Evolutionary conservation across 2,113 vertebrate genomes (phyloP), one percentile per base, ranked within the genome.

Genomic region (Microcebus tavaratra): DNA sequence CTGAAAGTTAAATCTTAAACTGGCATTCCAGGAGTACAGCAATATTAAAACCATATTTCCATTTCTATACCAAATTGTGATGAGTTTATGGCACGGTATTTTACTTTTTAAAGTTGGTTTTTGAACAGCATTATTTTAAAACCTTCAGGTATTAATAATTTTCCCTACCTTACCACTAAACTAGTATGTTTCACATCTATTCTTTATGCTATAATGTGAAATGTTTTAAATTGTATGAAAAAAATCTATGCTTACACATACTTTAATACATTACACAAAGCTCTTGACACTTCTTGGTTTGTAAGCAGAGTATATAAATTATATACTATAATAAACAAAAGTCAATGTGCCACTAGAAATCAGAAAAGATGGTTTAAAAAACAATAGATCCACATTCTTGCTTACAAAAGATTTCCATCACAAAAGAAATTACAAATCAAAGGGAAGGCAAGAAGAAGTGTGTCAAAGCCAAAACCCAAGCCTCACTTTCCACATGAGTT

Each of bases 1-100:
- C n/a, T 59, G 5, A 88, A 93, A 91, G 15, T 88, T 91, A 94
- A 84, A 96, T 75, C 18, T 67, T 89, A 85, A 59, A 83, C 20
- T 61, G 31, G 21, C 18, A 91, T 86, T 72, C 61, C 57, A 48
- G 2, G 15, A 94, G 13, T 53, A 94, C 6, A 81, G 25, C 9
- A 84, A 78, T 83, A 39, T 27, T 27, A 34, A 95, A 79, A 68
- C 9, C 23, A 5, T 70, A 90, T 50, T 36, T 73, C 39, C 70
- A 90, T 48, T 42, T 73, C 39, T 48, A n/a, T 36, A 45, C 1
- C 48, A 80, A 78, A 84, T 48, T 70, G 20, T 72, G 53, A 8
- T 67, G 31, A 11, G 55, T 79, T 73, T 75, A 59, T 17, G 10
- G 13, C 36, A 80, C 9, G 79, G 20, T 15, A 94, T 13, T 53